Evolutionary conservation across 2,888 invertebrate genomes (phyloP).

Genomic region (Sthenelais limicola): DNA sequence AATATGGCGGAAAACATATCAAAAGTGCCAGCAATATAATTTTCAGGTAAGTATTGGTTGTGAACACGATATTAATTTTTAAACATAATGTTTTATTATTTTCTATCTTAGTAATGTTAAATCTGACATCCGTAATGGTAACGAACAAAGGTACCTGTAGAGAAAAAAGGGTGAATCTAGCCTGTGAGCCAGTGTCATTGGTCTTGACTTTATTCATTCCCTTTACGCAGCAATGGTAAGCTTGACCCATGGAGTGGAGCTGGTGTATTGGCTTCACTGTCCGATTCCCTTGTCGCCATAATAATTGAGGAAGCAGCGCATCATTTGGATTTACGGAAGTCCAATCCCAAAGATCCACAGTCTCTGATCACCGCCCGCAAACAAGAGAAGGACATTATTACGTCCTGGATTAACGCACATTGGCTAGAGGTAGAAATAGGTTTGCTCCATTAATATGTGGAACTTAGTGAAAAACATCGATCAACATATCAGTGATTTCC

Average conservation of each 20-base stretch:
- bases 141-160: too few relatives aligned
- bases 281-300: conserved; percentile 68
- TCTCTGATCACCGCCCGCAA: conserved; percentile 67
- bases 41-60: conserved; percentile 71
- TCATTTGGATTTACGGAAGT: conserved; percentile 73
- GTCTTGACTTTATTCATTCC: conserved; percentile 28
- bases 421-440: too few relatives aligned
- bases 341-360: conserved; percentile 71
- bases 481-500: too few relatives aligned
- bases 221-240: conserved; percentile 74
- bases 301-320: conserved; percentile 73
- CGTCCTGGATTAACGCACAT: conserved; percentile 63
- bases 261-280: conserved; percentile 66
- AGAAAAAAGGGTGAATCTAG: too few relatives aligned
- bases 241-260: conserved; percentile 75
- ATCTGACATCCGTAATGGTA: too few relatives aligned
- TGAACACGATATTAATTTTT: background rate
- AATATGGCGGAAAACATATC: conserved; percentile 87
- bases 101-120: too few relatives aligned
- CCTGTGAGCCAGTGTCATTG: too few relatives aligned
- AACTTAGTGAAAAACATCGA: too few relatives aligned
- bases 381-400: conserved; percentile 63
- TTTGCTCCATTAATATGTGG: too few relatives aligned
- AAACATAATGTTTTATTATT: conserved; percentile 8
- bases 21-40: conserved; percentile 77